Conservation (phyloP, 2,113 vertebrate genomes). For the Phylloscopus whistleri region DNA sequence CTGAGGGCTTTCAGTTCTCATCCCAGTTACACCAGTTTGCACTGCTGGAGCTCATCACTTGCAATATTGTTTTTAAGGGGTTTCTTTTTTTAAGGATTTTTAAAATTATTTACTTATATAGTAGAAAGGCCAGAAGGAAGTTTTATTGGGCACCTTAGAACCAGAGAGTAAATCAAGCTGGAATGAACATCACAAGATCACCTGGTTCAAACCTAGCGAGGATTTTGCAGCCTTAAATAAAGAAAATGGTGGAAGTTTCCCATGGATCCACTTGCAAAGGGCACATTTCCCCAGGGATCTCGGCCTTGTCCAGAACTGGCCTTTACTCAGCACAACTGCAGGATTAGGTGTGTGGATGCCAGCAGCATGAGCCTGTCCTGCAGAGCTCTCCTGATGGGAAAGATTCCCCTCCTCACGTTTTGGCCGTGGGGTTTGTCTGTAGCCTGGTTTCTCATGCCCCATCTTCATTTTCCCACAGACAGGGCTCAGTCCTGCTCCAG, state of each 20-base stretch:
- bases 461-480: neutral
- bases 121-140: neutral
- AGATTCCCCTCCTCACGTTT: neutral
- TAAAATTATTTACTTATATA: neutral
- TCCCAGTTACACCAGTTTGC: neutral
- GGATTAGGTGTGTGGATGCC: slow-evolving; percentile 21
- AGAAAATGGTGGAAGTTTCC: neutral
- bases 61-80: neutral
- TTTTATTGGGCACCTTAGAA: neutral
- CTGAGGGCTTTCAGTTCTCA: neutral
- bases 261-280: neutral
- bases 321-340: slow-evolving; percentile 18
- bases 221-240: neutral
- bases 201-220: neutral
- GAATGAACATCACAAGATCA: neutral
- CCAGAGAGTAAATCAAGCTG: neutral
- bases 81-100: neutral
- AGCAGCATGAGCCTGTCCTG: neutral
- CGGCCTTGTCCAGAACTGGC: neutral
- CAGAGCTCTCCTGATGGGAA: neutral
- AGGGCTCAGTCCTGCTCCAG: neutral
- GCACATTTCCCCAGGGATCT: neutral
- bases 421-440: neutral
- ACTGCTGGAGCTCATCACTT: neutral
- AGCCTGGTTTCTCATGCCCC: neutral